Evolutionary conservation across 2,113 vertebrate genomes (phyloP).

Genomic region (Ifrita kowaldi): DNA sequence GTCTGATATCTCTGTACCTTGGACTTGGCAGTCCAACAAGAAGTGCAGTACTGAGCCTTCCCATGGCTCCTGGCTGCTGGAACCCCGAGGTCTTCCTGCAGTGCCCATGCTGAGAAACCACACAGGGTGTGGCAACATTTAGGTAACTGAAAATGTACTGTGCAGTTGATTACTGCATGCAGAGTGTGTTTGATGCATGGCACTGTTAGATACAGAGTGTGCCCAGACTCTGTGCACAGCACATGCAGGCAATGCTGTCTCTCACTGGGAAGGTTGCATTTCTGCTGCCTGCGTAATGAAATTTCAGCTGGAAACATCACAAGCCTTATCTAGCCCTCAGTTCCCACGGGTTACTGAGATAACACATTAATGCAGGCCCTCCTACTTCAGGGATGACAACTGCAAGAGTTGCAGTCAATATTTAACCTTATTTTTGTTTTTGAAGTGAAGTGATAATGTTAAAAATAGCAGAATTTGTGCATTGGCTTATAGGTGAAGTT

Average conservation of each 20-base stretch:
- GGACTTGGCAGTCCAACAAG: neutral
- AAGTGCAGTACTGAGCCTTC: neutral
- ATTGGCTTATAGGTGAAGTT: neutral
- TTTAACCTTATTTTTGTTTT: neutral
- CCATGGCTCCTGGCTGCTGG: neutral
- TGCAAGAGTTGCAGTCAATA: neutral
- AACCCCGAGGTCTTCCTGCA: neutral
- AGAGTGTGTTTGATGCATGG: neutral
- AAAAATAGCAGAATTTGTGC: neutral
- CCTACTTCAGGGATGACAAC: neutral
- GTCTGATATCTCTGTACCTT: neutral
- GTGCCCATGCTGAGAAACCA: neutral
- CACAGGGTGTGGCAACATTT: neutral
- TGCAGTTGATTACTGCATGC: neutral
- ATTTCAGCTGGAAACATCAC: neutral
- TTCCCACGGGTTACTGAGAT: neutral
- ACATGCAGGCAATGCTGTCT: fast-evolving
- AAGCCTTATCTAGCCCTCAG: neutral
- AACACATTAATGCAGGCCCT: neutral
- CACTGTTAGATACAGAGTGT: fast-evolving
- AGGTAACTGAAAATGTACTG: neutral
- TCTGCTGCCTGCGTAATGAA: neutral
- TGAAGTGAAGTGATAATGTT: neutral
- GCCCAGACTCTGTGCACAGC: neutral
- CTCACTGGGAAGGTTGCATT: neutral